Percentiles rank a stretch among this genome's conserved stretches.
Evolutionary conservation across 2,113 vertebrate species (phyloP).

Genomic region (Oryctolagus cuniculus): mOryCun1.1 NC_091432.1:211893001-211893500

Average conservation of each 20-base stretch:
- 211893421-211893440: background rate
- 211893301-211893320: too few relatives aligned
- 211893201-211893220: background rate
- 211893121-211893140: background rate
- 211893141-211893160: background rate
- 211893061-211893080: background rate
- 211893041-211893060: conserved; percentile 1
- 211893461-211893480: background rate
- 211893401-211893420: background rate
- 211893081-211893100: background rate
- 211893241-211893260: background rate
- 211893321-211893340: background rate
- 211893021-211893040: background rate
- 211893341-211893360: background rate
- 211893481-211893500: conserved; percentile 3
- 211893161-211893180: background rate
- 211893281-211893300: background rate
- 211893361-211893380: background rate
- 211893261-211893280: background rate
- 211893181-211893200: background rate
- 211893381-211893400: background rate
- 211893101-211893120: background rate
- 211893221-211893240: background rate
- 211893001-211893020: background rate
- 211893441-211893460: background rate